phyloP scores from a whole-genome alignment of 2,113 vertebrate species.

The Psittacula cyanocephala region DNA sequence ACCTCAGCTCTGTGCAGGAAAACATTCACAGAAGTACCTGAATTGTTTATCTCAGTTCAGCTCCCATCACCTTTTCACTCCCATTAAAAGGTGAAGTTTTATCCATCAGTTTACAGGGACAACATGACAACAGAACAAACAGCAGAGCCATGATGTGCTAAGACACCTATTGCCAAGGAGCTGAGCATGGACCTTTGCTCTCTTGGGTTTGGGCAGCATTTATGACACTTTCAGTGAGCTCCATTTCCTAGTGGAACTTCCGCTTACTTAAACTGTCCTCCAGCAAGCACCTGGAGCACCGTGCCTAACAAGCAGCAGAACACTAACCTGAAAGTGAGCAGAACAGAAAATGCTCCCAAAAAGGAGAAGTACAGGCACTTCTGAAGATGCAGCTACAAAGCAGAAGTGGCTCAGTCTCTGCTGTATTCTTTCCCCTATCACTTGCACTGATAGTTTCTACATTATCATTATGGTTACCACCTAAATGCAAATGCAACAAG shows the following conservation, averaged over 20 bases:
- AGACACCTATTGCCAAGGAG: background rate
- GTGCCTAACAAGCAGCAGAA: background rate
- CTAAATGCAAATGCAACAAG: background rate
- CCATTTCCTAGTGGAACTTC: background rate
- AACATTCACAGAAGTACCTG: background rate
- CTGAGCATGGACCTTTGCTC: background rate
- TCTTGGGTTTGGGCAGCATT: background rate
- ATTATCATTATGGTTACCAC: background rate
- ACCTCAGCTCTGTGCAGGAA: background rate
- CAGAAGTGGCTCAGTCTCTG: background rate
- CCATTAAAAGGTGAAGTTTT: background rate
- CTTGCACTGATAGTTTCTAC: background rate
- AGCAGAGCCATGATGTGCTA: background rate
- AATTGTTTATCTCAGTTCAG: background rate
- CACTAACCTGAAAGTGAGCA: background rate
- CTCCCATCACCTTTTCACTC: background rate
- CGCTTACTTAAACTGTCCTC: background rate
- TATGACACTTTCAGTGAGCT: background rate
- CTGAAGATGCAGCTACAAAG: background rate
- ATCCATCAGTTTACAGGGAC: background rate
- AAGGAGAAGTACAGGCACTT: background rate
- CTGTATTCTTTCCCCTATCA: background rate
- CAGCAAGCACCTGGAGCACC: background rate
- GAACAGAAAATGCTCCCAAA: background rate
- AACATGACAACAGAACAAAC: accelerated